Evolutionary conservation across 2,797 vertebrate species (phyloP).

Genomic region (Xenentodon cancila): DNA sequence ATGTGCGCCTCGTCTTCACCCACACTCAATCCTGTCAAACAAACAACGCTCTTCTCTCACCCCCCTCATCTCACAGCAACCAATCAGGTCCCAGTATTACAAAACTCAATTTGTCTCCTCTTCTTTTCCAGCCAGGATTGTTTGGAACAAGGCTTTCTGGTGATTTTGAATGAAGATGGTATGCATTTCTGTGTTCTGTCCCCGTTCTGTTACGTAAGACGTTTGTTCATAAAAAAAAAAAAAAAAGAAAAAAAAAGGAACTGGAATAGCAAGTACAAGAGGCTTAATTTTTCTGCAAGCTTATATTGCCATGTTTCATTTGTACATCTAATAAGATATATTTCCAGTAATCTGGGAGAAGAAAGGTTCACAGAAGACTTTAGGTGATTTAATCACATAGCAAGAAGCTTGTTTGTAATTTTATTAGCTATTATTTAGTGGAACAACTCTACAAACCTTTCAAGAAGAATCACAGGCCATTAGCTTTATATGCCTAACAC

Average conservation of each 20-base stretch:
- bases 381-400: background rate
- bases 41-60: slow-evolving; percentile 52
- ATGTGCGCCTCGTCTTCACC: slow-evolving; percentile 63
- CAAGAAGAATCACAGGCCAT: slow-evolving; percentile 9
- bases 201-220: slow-evolving; percentile 15
- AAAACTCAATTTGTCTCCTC: slow-evolving; percentile 32
- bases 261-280: background rate
- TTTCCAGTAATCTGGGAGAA: slow-evolving; percentile 2
- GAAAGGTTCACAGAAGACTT: background rate
- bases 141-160: slow-evolving; percentile 26
- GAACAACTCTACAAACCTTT: slow-evolving; percentile 11
- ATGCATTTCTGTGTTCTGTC: background rate
- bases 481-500: slow-evolving; percentile 15
- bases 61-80: slow-evolving; percentile 42
- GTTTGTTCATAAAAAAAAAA: background rate
- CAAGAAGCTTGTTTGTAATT: background rate
- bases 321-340: background rate
- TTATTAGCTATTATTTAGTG: background rate
- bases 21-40: slow-evolving; percentile 70
- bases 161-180: slow-evolving; percentile 10
- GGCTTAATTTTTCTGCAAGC: background rate
- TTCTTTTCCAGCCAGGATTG: slow-evolving; percentile 19
- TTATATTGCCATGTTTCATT: background rate
- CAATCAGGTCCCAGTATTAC: slow-evolving; percentile 25
- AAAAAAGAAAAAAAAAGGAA: background rate